A percentile compares a stretch with the other conserved stretches of the same genome.
Conservation (phyloP, 2,113 vertebrate genomes). For the Neolamprologus tretocephalus region DNA sequence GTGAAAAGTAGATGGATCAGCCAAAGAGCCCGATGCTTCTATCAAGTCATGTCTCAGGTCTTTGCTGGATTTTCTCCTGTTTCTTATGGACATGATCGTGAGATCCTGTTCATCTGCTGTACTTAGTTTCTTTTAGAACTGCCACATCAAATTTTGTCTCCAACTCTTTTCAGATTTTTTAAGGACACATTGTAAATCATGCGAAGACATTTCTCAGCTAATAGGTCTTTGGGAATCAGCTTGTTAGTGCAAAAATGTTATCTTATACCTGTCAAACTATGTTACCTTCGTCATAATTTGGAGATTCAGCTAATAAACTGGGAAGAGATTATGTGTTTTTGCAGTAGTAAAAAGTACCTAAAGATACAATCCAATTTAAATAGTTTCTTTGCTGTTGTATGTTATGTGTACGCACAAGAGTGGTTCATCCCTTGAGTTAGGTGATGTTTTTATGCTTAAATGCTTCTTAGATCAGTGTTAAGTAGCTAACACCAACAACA, state of each 20-base stretch:
- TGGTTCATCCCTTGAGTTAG: background rate
- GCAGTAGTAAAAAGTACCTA: background rate
- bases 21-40: background rate
- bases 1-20: background rate
- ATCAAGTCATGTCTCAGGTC: background rate
- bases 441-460: background rate
- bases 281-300: background rate
- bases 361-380: background rate
- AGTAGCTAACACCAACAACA: background rate
- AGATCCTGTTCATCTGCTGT: background rate
- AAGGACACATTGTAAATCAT: background rate
- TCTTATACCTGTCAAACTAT: background rate
- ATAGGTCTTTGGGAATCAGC: background rate
- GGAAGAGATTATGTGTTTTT: background rate
- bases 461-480: background rate
- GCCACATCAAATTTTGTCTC: background rate
- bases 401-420: background rate
- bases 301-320: background rate
- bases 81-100: background rate
- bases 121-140: background rate
- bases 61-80: background rate
- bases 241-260: background rate
- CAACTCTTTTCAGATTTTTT: background rate
- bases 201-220: background rate
- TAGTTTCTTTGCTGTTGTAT: background rate